Conservation (phyloP, 2,888 invertebrate species). For the Andrena flavipes region DNA sequence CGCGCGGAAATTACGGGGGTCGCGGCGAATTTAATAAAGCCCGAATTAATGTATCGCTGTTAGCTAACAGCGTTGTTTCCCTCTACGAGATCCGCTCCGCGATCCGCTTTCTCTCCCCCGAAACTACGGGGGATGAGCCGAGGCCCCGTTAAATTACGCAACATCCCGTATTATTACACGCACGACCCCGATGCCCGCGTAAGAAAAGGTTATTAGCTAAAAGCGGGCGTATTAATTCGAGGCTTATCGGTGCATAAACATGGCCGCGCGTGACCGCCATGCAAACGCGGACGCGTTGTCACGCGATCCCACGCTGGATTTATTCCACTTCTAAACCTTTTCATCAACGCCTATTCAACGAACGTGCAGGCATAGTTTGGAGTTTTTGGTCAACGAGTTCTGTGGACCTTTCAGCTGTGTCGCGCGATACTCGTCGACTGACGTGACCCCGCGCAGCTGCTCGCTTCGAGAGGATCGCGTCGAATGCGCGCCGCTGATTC, state of each 20-base stretch:
- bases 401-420: not conserved
- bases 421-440: not conserved
- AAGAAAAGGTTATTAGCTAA: constrained; percentile 52
- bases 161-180: constrained; percentile 41
- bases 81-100: not conserved
- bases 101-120: constrained; percentile 34
- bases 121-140: constrained; percentile 28
- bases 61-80: constrained; percentile 47
- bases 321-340: not conserved
- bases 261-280: constrained; percentile 45
- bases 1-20: constrained; percentile 66
- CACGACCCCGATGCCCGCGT: constrained; percentile 50
- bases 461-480: not conserved
- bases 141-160: constrained; percentile 55
- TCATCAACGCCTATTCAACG: not conserved
- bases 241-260: constrained; percentile 46
- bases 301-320: constrained; percentile 19
- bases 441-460: not conserved
- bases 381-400: not conserved
- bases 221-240: constrained; percentile 43
- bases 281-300: constrained; percentile 14
- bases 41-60: constrained; percentile 67
- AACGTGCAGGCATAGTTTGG: not conserved
- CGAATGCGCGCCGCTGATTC: not conserved
- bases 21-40: constrained; percentile 69